phyloP scores from a whole-genome alignment of 1,140 invertebrate species.

The Capitella teleta region DNA sequence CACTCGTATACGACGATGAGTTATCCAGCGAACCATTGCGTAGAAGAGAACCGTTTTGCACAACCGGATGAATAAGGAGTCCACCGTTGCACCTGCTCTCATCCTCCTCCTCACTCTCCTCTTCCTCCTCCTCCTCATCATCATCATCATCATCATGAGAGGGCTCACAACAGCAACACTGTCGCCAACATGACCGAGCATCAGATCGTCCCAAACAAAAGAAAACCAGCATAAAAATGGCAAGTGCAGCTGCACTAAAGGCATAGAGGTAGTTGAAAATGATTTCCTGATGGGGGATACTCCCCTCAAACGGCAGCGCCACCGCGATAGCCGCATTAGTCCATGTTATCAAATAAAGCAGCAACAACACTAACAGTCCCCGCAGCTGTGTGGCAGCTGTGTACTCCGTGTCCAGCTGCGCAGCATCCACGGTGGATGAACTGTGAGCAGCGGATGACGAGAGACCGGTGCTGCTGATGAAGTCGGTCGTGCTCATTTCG shows the following conservation, averaged over 20 bases:
- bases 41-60: no score
- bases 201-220: conserved; percentile 73
- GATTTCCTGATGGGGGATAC: conserved; percentile 56
- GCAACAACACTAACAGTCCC: conserved; percentile 60
- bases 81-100: not conserved
- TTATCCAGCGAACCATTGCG: not conserved
- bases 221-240: conserved; percentile 72
- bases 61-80: not conserved
- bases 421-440: no score
- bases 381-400: conserved; percentile 67
- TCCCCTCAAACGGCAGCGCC: conserved; percentile 23
- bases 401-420: conserved; percentile 59
- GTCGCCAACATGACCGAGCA: conserved; percentile 61
- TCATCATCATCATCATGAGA: no score
- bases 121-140: not conserved
- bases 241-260: conserved; percentile 56
- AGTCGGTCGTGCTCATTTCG: not conserved
- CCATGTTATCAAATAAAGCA: conserved; percentile 68
- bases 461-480: not conserved
- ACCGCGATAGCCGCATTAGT: conserved; percentile 52
- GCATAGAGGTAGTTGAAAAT: conserved; percentile 68
- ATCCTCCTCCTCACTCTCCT: not conserved
- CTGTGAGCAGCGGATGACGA: no score
- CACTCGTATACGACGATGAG: not conserved
- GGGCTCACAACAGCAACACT: conserved; percentile 48